A percentile compares a stretch with the other conserved stretches of the same genome.
Evolutionary conservation across 2,888 invertebrate species (phyloP).

Genomic region (Hybos culiciformis): DNA sequence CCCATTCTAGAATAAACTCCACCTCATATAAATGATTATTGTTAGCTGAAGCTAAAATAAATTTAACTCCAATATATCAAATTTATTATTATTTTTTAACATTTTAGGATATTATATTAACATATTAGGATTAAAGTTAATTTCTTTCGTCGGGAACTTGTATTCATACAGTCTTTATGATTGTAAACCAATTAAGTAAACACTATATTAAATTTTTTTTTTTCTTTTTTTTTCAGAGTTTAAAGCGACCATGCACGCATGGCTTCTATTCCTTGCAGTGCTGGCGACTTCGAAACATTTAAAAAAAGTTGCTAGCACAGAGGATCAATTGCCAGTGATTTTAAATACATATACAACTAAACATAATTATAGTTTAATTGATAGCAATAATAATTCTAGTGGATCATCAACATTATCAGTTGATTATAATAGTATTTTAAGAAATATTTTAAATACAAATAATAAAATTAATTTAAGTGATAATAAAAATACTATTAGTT

Average conservation of each 20-base stretch:
- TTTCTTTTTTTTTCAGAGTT: slow-evolving; percentile 35
- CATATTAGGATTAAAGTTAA: no score
- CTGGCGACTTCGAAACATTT: slow-evolving; percentile 37
- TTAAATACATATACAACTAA: slow-evolving; percentile 25
- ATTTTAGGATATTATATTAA: no score
- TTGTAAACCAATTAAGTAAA: no score
- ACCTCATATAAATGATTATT: no score
- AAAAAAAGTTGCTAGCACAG: slow-evolving; percentile 38
- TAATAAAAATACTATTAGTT: slow-evolving; percentile 10
- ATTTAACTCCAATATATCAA: no score
- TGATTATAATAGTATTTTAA: no score
- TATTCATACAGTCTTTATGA: no score
- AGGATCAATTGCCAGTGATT: slow-evolving; percentile 30
- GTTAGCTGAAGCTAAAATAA: no score
- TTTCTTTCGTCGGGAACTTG: no score
- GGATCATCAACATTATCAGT: slow-evolving; percentile 2
- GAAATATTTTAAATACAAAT: not conserved
- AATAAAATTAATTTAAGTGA: slow-evolving; percentile 10
- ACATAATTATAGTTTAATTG: slow-evolving; percentile 16
- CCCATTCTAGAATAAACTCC: no score
- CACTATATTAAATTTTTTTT: slow-evolving; percentile 14
- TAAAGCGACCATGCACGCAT: slow-evolving; percentile 39
- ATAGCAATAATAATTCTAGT: slow-evolving; percentile 9
- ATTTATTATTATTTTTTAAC: no score
- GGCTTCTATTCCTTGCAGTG: slow-evolving; percentile 38